Evolutionary conservation across 1,140 invertebrate genomes (phyloP), one percentile per base, ranked within the genome.

Genomic region (Rhynchophorus ferrugineus): DNA sequence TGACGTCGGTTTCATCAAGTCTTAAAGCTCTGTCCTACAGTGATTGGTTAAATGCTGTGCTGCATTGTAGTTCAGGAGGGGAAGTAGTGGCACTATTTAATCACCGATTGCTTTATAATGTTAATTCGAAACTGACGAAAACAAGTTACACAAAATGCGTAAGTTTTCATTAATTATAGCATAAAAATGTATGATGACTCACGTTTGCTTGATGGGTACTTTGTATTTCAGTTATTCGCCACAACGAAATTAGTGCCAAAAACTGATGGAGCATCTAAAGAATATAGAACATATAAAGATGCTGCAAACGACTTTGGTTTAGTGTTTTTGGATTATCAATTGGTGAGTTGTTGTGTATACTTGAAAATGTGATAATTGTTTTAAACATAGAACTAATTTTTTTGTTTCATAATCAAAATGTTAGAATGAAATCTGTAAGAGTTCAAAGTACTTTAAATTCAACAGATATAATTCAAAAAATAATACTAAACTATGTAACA

Each of bases 41-140:
- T 42, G 63, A 65, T 48, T 67, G 65, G 65, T 38, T 61, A 33
- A 67, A 67, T 44, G 49, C 52, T 13, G 46, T 61, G 18, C 13
- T 65, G 9, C 59, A 64, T 36, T 56, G 35, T 1, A 60, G 56
- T 44, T 39, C 49, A 14, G 47, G 44, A 24, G 65, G 65, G 17
- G 63, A 67, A 51, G 44, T 67, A 13, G 24, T 51, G 16, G 52
- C 45, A 6, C 17, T 46, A 17, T 60, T 67, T 49, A 53, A 57
- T 11, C 55, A 62, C 16, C 60, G 63, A 21, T 9, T 67, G 29
- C 44, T 61, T 16, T 54, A 39, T 24, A 29, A 21, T 13, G 46
- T 49, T 9, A 29, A 29, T 19, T 44, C 19, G 45, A 62, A 34
- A 36, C 3, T 9, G 36, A 39, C 37, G 9, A 46, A 33, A 42